Evolutionary conservation across 2,888 invertebrate species (phyloP), one percentile per base, ranked within the genome.

Genomic region (Syritta pipiens): DNA sequence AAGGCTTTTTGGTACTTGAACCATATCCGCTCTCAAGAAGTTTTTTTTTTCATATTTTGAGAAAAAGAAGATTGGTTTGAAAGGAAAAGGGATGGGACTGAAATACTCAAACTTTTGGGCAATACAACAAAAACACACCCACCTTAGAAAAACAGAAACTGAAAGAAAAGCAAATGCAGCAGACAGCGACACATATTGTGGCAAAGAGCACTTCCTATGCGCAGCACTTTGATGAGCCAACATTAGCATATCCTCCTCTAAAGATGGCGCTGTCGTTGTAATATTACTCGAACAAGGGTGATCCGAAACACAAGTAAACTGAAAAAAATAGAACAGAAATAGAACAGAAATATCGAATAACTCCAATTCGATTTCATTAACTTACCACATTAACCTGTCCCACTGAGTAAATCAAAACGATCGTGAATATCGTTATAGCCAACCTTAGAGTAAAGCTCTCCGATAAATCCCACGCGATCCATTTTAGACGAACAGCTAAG

Each of bases 371-470:
- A 5, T 1, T 22, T 0, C 5, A 6, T 46, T 12, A 82, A 92
- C 95, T 92, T 90, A 97, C 96, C 91, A 96, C 95, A 91, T 97
- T 97, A 76, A 96, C 95, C 90, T 97, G 96, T 51, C 96, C 95
- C 81, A 96, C 95, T 48, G 96, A 94, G 87, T 96, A 96, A 28
- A 96, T 93, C 68, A 97, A 90, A 6, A 96, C 92, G 72, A 96
- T 94, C 1, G 96, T 96, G 84, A 96, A 95, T 12, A 96, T 93
- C 3, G 96, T 96, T 20, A 97, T 94, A 57, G 96, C 95, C 84
- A 96, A 91, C 77, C 97, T 91, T 35, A 97, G 89, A 0, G 94
- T 92, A 83, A 96, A 95, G 67, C 95, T 95, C 84, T 94, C 92
- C 1, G 95, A 94, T 48, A 97, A 93, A 86, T 97, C 96, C 92